Base-by-base conservation (phyloP, 1,140 invertebrate genomes). In the Popillia japonica region DNA sequence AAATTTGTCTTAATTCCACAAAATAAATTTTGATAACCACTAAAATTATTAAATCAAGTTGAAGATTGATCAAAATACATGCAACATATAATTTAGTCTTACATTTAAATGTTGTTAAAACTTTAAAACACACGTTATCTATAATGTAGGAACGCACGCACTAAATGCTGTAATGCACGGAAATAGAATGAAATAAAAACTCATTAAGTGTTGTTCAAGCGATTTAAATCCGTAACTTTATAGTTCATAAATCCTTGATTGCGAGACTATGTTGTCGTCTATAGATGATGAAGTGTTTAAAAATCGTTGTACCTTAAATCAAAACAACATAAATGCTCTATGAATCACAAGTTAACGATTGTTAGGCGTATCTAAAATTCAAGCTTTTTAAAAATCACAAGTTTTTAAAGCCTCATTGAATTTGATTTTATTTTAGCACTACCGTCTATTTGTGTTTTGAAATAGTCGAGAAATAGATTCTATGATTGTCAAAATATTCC, bases 121-220 rank as follows among this genome's bases (percentile, higher is more conserved):
- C n/a, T 1, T 34, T 34, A 34, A 34, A 48, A 48, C n/a, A 48
- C 10, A 48, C n/a, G 11, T 17, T n/a, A 17, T n/a, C 6, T 55
- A 48, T n/a, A 44, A 14, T 44, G 42, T 44, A 44, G 2, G 42
- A 44, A 44, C 4, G 42, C 42, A 44, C 2, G 17, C 48, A 55
- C 11, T 17, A 55, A n/a, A 17, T 55, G 1, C 6, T 17, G 14
- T 17, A 0, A 55, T 17, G 17, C 10, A 55, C 48, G 14, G 14
- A 55, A 55, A 55, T 55, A 55, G 48, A 55, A 55, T 17, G 48
- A 14, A 6, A 17, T 55, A 55, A 55, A 55, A 55, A n/a, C 14
- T 14, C n/a, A 6, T 55, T 55, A 55, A 55, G 48, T 55, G 48
- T 55, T 55, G 48, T 55, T 55, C 48, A 17, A 55, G 48, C n/a